These are phyloP conservation scores for Etheostoma nigrum DNA, from an alignment of 2,797 vertebrate species.

Conservation along the genomic window DNA sequence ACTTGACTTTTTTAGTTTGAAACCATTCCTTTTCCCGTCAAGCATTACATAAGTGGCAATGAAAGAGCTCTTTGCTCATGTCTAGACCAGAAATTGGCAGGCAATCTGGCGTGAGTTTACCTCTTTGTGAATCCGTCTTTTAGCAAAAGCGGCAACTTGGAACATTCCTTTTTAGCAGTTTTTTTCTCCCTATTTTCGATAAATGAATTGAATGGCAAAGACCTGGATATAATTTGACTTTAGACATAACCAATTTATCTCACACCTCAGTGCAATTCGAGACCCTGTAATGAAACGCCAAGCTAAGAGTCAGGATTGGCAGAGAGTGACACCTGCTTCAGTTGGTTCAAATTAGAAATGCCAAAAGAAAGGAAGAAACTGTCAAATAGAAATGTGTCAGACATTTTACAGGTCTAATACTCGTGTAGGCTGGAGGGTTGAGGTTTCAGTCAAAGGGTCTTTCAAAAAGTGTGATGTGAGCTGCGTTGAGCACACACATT, in stretches of 20 bases:
- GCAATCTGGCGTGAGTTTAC: slow-evolving; percentile 63
- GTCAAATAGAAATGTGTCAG: slow-evolving; percentile 79
- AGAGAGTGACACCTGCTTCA: slow-evolving; percentile 85
- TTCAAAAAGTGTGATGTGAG: slow-evolving; percentile 55
- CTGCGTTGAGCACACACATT: slow-evolving; percentile 26
- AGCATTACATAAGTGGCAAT: slow-evolving; percentile 57
- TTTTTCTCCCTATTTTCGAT: slow-evolving; percentile 58
- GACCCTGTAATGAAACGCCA: slow-evolving; percentile 78
- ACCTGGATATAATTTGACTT: slow-evolving; percentile 84
- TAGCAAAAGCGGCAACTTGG: slow-evolving; percentile 52
- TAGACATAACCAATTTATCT: slow-evolving; percentile 85
- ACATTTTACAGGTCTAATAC: slow-evolving; percentile 74
- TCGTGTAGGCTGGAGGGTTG: slow-evolving; percentile 61
- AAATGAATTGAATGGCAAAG: slow-evolving; percentile 81
- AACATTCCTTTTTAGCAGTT: slow-evolving; percentile 60
- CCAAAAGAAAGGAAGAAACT: slow-evolving; percentile 79
- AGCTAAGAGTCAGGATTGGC: slow-evolving; percentile 68
- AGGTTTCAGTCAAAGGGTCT: slow-evolving; percentile 62
- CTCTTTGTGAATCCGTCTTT: slow-evolving; percentile 66
- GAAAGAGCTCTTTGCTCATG: slow-evolving; percentile 47
- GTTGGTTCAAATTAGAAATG: slow-evolving; percentile 85
- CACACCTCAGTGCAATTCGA: slow-evolving; percentile 69
- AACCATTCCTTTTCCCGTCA: slow-evolving; percentile 66
- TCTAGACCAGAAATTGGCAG: slow-evolving; percentile 70
- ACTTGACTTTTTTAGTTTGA: slow-evolving; percentile 70